Conservation (phyloP, 2,113 vertebrate species). For the Coptodon rendalli region DNA sequence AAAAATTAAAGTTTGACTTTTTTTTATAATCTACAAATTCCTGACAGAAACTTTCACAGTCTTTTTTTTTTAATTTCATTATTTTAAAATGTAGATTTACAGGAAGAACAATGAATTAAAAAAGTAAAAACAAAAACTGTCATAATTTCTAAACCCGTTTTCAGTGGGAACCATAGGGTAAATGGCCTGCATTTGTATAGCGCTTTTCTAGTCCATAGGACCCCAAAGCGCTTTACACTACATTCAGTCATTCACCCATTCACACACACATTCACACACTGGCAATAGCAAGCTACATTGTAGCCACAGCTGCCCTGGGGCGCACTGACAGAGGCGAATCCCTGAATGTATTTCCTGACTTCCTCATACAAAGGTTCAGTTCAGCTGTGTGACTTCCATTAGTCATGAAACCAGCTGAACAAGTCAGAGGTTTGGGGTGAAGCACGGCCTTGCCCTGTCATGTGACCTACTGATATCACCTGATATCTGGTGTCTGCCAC, state of each 20-base stretch:
- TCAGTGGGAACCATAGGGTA: not conserved
- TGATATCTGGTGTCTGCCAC: too few species aligned
- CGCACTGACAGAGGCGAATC: too few species aligned
- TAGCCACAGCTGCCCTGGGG: too few species aligned
- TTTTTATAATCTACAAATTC: not conserved
- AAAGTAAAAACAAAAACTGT: not conserved
- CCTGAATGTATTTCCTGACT: not conserved
- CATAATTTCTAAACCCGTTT: too few species aligned
- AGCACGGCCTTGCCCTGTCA: not conserved
- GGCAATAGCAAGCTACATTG: too few species aligned
- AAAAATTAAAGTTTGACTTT: not conserved
- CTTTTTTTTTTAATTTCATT: not conserved
- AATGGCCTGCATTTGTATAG: too few species aligned
- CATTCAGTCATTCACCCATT: too few species aligned
- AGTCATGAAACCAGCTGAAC: not conserved
- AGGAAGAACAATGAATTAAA: not conserved
- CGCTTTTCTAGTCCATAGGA: too few species aligned
- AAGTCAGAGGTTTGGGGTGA: not conserved
- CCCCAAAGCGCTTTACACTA: too few species aligned
- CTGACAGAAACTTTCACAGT: not conserved
- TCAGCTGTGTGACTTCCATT: not conserved
- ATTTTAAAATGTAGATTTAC: not conserved
- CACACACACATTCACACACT: too few species aligned
- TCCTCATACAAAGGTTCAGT: fast-evolving
- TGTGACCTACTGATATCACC: too few species aligned